Evolutionary conservation across 2,888 invertebrate genomes (phyloP).

Genomic region (Tridacna crocea): DNA sequence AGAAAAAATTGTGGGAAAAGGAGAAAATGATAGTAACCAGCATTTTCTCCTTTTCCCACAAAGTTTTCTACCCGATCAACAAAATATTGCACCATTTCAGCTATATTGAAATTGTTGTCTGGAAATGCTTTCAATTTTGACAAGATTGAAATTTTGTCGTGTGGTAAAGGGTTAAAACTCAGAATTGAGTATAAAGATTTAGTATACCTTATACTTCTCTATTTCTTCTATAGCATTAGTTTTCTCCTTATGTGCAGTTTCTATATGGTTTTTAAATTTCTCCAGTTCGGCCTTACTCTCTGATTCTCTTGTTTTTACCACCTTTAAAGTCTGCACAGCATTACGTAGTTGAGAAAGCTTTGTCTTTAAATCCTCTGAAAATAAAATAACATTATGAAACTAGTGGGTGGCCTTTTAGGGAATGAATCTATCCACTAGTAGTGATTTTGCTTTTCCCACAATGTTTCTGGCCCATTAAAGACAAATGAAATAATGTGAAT

Average conservation of each 20-base stretch:
- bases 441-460: too few relatives aligned
- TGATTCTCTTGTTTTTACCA: conserved; percentile 66
- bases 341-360: conserved; percentile 69
- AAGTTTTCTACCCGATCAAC: neutral
- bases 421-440: too few relatives aligned
- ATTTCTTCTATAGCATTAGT: conserved; percentile 60
- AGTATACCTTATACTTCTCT: conserved; percentile 43
- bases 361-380: conserved; percentile 66
- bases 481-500: too few relatives aligned
- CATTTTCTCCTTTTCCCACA: neutral
- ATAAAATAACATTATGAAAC: neutral
- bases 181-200: neutral
- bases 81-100: too few relatives aligned
- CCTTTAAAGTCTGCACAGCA: conserved; percentile 65
- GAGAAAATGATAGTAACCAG: neutral
- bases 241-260: conserved; percentile 67
- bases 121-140: too few relatives aligned
- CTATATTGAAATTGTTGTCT: too few relatives aligned
- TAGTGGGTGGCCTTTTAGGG: too few relatives aligned
- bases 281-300: conserved; percentile 69
- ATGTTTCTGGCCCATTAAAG: too few relatives aligned
- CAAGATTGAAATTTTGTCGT: neutral
- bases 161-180: neutral
- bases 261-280: conserved; percentile 67
- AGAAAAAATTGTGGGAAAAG: neutral